Base-by-base conservation (phyloP, 1,140 invertebrate species). In the Holotrichia oblita region DNA sequence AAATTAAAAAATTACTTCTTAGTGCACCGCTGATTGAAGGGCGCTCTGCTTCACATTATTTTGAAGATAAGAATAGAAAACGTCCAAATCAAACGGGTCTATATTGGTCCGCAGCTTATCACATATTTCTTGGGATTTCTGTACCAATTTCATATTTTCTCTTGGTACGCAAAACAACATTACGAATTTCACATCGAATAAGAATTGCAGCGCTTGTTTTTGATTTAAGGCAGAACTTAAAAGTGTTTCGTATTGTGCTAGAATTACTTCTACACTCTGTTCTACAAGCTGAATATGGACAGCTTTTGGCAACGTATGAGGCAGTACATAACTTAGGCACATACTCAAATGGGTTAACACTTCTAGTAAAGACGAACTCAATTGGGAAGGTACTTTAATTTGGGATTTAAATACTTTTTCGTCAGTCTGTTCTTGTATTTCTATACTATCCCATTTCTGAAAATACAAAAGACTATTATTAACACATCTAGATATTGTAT, bases 41-140 rank as follows among this genome's bases (percentile, higher is more conserved):
- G 94, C 90, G 7, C 91, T 91, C 82, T 92, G 91, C 80, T 92
- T 92, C 6, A 97, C 91, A 86, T 97, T 96, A 0, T 89, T 89
- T 82, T 94, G 92, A 78, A 98, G 91, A 83, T 95, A 93, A 4
- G 94, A 93, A 85, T 93, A 92, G 84, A 97, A 97, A 0, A 97
- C 93, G 86, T 97, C 95, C 80, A 97, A 93, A 87, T 98, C 96
- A 85, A 98, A 97, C 0, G 96, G 96, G 90, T 98, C 96, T 59
- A 97, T 94, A 83, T 91, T 93, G 40, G 91, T 89, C 73, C 95
- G 91, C n/a, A 97, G 86, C 79, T 88, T 89, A 80, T 93, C 92
- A 82, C 93, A 92, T 75, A 94, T 89, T 74, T 90, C 87, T 73
- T 91, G 90, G 24, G 93, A 92, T 79, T 89, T 87, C 40, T 91